Evolutionary conservation across 2,888 invertebrate species (phyloP).

Genomic region (Dryococelus australis): DNA sequence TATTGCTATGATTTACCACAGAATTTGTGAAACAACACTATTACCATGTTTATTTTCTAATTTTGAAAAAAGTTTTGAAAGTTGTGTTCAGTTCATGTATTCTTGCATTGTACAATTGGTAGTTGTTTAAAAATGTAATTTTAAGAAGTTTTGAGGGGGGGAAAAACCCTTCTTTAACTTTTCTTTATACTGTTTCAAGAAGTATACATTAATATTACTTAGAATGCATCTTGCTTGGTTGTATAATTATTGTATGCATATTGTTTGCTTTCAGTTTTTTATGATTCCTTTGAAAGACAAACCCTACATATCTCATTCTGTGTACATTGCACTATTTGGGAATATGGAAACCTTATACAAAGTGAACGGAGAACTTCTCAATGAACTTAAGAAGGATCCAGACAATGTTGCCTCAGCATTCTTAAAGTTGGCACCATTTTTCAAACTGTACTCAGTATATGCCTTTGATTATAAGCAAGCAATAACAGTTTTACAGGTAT

Average conservation of each 20-base stretch:
- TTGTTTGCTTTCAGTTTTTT: conserved; percentile 60
- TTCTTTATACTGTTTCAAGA: no score
- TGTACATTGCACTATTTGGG: conserved; percentile 67
- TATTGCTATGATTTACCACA: no score
- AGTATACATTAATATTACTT: no score
- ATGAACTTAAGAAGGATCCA: conserved; percentile 64
- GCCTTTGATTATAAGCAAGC: conserved; percentile 76
- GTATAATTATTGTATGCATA: not conserved
- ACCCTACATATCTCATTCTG: conserved; percentile 61
- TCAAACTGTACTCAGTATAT: conserved; percentile 80
- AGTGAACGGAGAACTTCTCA: conserved; percentile 68
- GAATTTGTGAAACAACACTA: no score
- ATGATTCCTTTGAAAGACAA: conserved; percentile 65
- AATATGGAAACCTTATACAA: conserved; percentile 70
- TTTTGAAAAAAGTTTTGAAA: no score
- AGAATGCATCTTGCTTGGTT: no score
- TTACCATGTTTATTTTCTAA: no score
- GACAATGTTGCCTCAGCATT: conserved; percentile 72
- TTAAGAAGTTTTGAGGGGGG: no score
- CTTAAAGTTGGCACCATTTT: conserved; percentile 75
- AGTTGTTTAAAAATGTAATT: no score
- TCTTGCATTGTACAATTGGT: no score
- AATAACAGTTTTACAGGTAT: conserved; percentile 68
- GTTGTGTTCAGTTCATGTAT: no score
- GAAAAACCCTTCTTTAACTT: no score